phyloP scores from a whole-genome alignment of 2,113 vertebrate species.

The Misgurnus mizolepis region DNA sequence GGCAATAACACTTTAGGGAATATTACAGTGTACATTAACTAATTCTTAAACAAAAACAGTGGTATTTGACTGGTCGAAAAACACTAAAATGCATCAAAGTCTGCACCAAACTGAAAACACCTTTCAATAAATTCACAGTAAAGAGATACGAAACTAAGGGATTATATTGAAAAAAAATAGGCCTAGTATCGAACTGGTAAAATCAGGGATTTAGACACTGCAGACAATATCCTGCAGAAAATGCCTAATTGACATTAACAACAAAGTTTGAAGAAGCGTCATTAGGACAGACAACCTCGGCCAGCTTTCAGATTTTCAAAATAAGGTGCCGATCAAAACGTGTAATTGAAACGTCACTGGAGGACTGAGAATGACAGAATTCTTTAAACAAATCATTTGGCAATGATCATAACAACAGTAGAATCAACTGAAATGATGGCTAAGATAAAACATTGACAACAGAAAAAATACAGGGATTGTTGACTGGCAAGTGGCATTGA shows the following conservation, averaged over 20 bases:
- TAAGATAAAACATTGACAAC: too few species aligned
- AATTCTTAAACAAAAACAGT: background rate
- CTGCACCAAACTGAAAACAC: too few species aligned
- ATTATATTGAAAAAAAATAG: too few species aligned
- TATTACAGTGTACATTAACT: background rate
- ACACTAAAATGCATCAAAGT: too few species aligned
- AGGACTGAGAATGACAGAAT: background rate
- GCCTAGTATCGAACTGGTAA: conserved; percentile 49
- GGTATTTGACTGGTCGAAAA: background rate
- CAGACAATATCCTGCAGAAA: conserved; percentile 79
- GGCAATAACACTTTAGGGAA: background rate
- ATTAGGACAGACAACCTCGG: conserved; percentile 58
- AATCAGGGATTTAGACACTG: conserved; percentile 78
- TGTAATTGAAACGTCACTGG: conserved; percentile 23
- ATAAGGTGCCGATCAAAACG: conserved; percentile 62
- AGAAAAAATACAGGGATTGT: too few species aligned
- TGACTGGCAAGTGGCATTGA: too few species aligned
- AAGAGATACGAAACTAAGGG: background rate
- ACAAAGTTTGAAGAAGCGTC: conserved; percentile 78
- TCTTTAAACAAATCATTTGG: background rate
- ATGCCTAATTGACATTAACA: conserved; percentile 87
- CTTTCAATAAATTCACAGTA: too few species aligned
- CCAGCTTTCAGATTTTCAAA: conserved; percentile 51
- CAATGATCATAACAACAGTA: background rate
- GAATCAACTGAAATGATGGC: too few species aligned